These are phyloP conservation scores for Pterobdella sp. DNA, from an alignment of 2,888 invertebrate species.

Conservation along the genomic window DNA sequence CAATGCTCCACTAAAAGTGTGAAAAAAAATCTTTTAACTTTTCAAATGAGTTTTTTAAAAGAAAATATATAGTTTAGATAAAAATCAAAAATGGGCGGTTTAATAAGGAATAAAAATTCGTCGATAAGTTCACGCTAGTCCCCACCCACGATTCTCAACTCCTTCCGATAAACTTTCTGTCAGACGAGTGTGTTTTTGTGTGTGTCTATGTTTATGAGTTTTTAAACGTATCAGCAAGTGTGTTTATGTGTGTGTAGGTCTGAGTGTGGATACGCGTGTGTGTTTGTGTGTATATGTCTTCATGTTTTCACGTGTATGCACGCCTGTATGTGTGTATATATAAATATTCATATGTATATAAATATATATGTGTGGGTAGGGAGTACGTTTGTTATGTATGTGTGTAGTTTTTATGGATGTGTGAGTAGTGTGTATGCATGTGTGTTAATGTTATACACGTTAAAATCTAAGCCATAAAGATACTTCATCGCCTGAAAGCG, in stretches of 20 bases:
- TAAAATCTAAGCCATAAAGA: too few species aligned
- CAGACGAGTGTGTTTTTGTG: neutral
- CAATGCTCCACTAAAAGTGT: too few species aligned
- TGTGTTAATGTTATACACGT: too few species aligned
- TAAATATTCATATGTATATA: neutral
- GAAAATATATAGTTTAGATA: too few species aligned
- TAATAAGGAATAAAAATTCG: too few species aligned
- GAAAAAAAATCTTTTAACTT: too few species aligned
- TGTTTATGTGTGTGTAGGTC: neutral
- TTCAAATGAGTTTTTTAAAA: too few species aligned
- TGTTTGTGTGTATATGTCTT: neutral
- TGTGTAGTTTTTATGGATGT: neutral
- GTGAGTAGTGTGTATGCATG: neutral
- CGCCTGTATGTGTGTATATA: neutral
- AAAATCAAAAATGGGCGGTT: too few species aligned
- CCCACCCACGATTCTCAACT: too few species aligned
- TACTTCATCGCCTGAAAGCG: too few species aligned
- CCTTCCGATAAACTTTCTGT: too few species aligned
- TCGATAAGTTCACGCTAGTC: too few species aligned
- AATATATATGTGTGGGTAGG: neutral
- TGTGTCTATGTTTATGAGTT: neutral
- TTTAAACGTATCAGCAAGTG: neutral
- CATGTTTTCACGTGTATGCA: neutral
- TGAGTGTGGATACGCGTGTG: neutral
- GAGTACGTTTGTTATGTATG: neutral